phyloP scores from a whole-genome alignment of 2,888 invertebrate species.

The Tachina lurida region DNA sequence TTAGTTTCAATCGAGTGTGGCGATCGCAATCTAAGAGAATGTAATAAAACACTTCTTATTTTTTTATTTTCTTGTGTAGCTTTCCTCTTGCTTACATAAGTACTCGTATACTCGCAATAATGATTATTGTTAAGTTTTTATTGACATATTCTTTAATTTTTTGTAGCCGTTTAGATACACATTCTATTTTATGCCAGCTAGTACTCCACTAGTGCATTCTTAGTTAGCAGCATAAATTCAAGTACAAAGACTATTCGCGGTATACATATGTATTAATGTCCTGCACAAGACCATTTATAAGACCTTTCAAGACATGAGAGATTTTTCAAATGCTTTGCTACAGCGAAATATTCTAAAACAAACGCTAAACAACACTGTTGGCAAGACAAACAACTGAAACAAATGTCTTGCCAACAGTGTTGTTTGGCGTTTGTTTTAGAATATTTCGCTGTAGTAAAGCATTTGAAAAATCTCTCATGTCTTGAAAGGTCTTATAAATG shows the following conservation, averaged over 20 bases:
- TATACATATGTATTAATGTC: too few relatives aligned
- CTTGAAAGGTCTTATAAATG: too few relatives aligned
- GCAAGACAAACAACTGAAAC: too few relatives aligned
- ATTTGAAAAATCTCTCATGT: too few relatives aligned
- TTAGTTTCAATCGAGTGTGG: conserved; percentile 54
- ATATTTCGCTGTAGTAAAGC: too few relatives aligned
- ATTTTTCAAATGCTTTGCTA: too few relatives aligned
- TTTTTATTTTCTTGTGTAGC: conserved; percentile 15
- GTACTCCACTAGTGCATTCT: conserved; percentile 3
- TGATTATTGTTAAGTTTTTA: conserved; percentile 62
- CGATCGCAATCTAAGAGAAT: conserved; percentile 58
- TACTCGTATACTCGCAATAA: conserved; percentile 17
- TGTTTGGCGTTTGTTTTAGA: too few relatives aligned
- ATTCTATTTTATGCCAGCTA: conserved; percentile 37
- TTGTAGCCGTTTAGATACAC: conserved; percentile 37
- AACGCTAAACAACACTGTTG: too few relatives aligned
- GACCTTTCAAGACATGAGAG: too few relatives aligned
- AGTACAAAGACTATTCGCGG: conserved; percentile 26
- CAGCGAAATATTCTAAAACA: too few relatives aligned
- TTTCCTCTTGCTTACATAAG: conserved; percentile 22
- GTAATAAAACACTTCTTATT: conserved; percentile 59
- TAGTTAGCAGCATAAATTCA: conserved; percentile 9
- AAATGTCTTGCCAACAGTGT: too few relatives aligned
- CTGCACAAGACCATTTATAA: too few relatives aligned
- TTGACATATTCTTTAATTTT: conserved; percentile 55